Base-by-base conservation (phyloP, 1,140 invertebrate species). In the Andrena cerasifolii region DNA sequence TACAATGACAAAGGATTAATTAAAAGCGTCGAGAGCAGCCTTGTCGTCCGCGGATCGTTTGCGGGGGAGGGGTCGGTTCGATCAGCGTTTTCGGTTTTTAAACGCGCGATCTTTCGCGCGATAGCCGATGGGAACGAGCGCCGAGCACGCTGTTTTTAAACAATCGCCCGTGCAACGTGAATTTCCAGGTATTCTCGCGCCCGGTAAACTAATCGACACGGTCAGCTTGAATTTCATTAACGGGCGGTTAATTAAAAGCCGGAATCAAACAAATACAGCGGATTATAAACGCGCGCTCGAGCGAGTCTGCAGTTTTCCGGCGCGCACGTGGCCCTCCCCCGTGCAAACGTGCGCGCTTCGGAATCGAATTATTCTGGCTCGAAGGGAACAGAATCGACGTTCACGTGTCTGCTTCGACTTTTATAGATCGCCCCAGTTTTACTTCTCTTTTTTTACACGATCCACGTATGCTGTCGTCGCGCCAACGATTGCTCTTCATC, bases 231-330 rank as follows among this genome's bases (percentile, higher is more conserved):
- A 58, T 71, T 71, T 71, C 67, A 71, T 71, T 58, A 47, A 26
- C 40, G 40, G 21, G 53, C 33, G 66, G 51, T 71, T 71, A 71
- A 71, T 71, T 71, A 70, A 70, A 56, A 4, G n/a, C n/a, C n/a
- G n/a, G n/a, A n/a, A n/a, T n/a, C n/a, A n/a, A n/a, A n/a, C n/a
- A n/a, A n/a, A n/a, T n/a, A n/a, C n/a, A n/a, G n/a, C n/a, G n/a
- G n/a, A n/a, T n/a, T n/a, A n/a, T n/a, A n/a, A n/a, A n/a, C n/a
- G n/a, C n/a, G n/a, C n/a, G n/a, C n/a, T n/a, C n/a, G n/a, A n/a
- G n/a, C n/a, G n/a, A n/a, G n/a, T n/a, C n/a, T n/a, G n/a, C n/a
- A n/a, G n/a, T n/a, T n/a, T n/a, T n/a, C n/a, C n/a, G n/a, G n/a
- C n/a, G n/a, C 54, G 31, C 43, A 12, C 33, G 33, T 36, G 26